Evolutionary conservation across 2,113 vertebrate species (phyloP).

Genomic region (Scomber scombrus): DNA sequence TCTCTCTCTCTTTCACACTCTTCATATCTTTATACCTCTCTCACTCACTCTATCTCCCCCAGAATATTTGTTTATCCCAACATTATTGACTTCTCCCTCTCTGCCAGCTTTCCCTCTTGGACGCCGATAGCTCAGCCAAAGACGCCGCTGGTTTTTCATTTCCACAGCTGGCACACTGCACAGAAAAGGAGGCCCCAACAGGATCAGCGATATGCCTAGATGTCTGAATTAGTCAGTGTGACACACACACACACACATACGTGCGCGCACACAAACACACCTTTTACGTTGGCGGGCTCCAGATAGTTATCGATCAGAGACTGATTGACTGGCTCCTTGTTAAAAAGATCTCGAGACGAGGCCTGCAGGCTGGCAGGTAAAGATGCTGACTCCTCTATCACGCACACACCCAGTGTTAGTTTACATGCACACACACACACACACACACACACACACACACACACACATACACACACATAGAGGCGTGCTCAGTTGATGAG

Average conservation of each 20-base stretch:
- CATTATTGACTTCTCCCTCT: conserved; percentile 65
- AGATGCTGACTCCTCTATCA: conserved; percentile 80
- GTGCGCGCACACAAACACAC: conserved; percentile 30
- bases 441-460: conserved; percentile 21
- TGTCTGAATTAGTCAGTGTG: conserved; percentile 62
- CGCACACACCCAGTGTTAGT: conserved; percentile 20
- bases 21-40: background rate
- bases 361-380: conserved; percentile 62
- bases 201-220: conserved; percentile 45
- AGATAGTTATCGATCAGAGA: conserved; percentile 80
- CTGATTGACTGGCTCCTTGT: conserved; percentile 80
- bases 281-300: conserved; percentile 30
- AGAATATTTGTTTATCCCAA: conserved; percentile 67
- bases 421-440: conserved; percentile 19
- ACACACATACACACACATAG: background rate
- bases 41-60: conserved; percentile 25
- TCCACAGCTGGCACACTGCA: conserved; percentile 60
- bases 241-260: conserved; percentile 19
- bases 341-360: conserved; percentile 78
- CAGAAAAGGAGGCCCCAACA: conserved; percentile 30
- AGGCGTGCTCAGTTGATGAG: conserved; percentile 48
- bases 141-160: conserved; percentile 66
- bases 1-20: background rate
- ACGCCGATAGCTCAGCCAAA: conserved; percentile 41
- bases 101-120: conserved; percentile 52